These are phyloP conservation scores for Antechinus stuartii DNA, from an alignment of 2,113 vertebrate genomes.

Conservation along the genomic window DNA sequence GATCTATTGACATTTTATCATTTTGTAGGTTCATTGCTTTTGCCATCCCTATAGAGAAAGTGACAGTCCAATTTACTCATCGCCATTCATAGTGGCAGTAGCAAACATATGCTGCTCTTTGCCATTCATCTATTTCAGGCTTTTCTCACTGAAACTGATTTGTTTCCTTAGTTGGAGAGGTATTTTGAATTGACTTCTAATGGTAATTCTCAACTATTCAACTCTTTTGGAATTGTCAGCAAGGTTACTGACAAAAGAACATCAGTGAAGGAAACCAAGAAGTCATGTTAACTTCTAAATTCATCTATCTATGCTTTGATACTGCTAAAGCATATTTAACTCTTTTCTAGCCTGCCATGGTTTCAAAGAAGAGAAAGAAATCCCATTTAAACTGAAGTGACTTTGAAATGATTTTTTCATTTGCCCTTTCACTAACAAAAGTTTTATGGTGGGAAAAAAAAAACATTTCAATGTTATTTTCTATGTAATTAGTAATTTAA, in stretches of 20 bases:
- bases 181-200: constrained; percentile 1
- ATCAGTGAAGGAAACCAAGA: neutral
- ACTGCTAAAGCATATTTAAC: neutral
- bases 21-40: constrained; percentile 47
- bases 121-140: constrained; percentile 37
- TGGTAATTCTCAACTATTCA: neutral
- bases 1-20: neutral
- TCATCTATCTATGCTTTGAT: neutral
- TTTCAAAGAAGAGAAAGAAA: neutral
- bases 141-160: constrained; percentile 11
- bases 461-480: neutral
- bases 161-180: constrained; percentile 50
- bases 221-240: neutral
- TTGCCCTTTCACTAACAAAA: neutral
- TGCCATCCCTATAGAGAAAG: constrained; percentile 14
- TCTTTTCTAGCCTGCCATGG: neutral
- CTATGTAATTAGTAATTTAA: neutral
- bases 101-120: constrained; percentile 16
- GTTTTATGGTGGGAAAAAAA: neutral
- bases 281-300: constrained; percentile 13
- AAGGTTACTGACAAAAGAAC: neutral
- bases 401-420: neutral
- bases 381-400: neutral
- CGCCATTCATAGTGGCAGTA: constrained; percentile 35
- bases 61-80: constrained; percentile 46